Conservation (phyloP, 2,888 invertebrate species). For the Plemyria rubiginata region DNA sequence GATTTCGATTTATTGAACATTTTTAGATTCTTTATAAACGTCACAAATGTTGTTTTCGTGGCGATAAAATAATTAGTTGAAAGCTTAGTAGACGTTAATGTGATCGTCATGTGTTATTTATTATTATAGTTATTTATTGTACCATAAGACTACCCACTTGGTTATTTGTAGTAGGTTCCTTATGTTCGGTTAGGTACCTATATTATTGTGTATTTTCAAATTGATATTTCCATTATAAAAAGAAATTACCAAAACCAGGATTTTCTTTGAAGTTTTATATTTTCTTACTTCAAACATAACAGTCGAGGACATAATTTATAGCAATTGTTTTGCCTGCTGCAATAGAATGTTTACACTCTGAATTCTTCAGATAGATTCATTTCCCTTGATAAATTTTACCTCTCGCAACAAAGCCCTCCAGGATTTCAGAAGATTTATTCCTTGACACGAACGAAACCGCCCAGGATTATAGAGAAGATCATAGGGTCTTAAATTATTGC, state of each 20-base stretch:
- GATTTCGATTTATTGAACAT: conserved; percentile 16
- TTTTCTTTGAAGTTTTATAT: too few species aligned
- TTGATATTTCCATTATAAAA: too few species aligned
- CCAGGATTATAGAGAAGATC: conserved; percentile 21
- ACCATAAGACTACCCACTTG: too few species aligned
- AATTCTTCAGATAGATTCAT: not conserved
- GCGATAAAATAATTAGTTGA: conserved; percentile 21
- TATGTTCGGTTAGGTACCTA: too few species aligned
- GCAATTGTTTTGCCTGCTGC: too few species aligned
- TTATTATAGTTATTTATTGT: not conserved
- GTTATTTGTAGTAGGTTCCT: too few species aligned
- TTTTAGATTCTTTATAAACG: conserved; percentile 9
- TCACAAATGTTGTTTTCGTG: conserved; percentile 11
- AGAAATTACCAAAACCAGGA: too few species aligned
- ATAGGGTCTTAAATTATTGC: conserved; percentile 26
- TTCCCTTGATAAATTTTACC: conserved; percentile 9
- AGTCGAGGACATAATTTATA: too few species aligned
- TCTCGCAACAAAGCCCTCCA: not conserved
- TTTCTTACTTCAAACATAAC: too few species aligned
- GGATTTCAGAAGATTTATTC: not conserved
- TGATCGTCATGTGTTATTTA: too few species aligned
- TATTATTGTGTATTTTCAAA: too few species aligned
- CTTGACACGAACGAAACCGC: conserved; percentile 11
- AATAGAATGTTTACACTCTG: not conserved
- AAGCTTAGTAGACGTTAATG: conserved; percentile 19